Base-by-base conservation (phyloP, 2,888 invertebrate genomes). In the Synanthedon vespiformis region DNA sequence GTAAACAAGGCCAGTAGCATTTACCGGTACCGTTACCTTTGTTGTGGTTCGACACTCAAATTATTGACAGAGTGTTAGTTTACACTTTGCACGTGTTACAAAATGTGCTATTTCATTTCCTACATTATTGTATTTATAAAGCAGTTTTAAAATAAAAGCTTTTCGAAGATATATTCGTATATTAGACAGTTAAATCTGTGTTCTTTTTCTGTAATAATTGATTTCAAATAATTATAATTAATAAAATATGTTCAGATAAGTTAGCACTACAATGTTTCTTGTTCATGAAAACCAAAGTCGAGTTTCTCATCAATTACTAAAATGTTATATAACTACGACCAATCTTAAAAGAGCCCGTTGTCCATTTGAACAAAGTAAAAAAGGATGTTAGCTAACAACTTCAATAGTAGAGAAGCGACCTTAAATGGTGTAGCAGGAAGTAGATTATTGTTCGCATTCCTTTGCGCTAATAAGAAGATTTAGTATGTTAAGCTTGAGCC, bases 391-490 rank as follows among this genome's bases (percentile, higher is more conserved):
- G 41, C 54, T 53, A 59, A 55, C 58, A 53, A 48, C 47, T 54
- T 54, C 56, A 62, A 57, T 57, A 56, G 60, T 58, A 59, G 57
- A 61, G 63, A 58, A 60, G 59, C 58, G 53, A 52, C 52, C 53
- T 54, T 53, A 54, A 56, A 51, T 54, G 51, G 53, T 60, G 56
- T 56, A 66, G 63, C 73, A 77, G 85, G 83, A 84, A 78, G 73
- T 63, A 60, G 66, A 64, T 67, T 83, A 84, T 84, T 79, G 80
- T 70, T 70, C 65, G 65, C 69, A 77, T 71, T 67, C 72, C 66
- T 63, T 58, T 52, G 58, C 59, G 57, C 64, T 70, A 67, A 72
- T 70, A 69, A 66, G 63, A 63, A 8, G 34, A 34, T 27, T 27
- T 8, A 8, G 27, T 27, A 27, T 2, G 27, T 16, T 16, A 16